Base-by-base conservation (phyloP, 2,797 vertebrate genomes). In the Novumbra hubbsi region DNA sequence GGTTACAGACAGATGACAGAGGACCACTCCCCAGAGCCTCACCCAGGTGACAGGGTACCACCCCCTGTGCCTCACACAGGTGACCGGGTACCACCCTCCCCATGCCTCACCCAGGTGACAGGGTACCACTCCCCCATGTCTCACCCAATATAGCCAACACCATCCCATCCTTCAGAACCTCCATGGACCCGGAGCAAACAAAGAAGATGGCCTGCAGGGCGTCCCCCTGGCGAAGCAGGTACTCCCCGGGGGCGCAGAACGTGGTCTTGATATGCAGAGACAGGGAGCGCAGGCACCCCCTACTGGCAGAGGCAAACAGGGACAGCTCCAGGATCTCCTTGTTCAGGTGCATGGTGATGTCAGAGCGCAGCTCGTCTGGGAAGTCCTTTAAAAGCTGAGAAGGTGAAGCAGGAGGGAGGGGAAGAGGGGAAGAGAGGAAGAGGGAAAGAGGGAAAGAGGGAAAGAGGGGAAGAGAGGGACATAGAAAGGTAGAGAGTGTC, bases 311-410 rank as follows among this genome's bases (percentile, higher is more conserved):
- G 83, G 95, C 95, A 0, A 99, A 99, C 74, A 98, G 92, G 1
- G 97, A 96, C 88, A 99, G 90, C 89, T 98, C 96, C 74, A 99
- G 91, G 89, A 99, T 98, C 90, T 98, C 98, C 92, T 98, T 98
- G 91, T 99, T 99, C 88, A 99, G 93, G 90, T 99, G 95, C 97
- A 98, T 99, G 83, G 96, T 97, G 91, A 99, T 99, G 90, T 99
- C 98, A 5, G 97, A 98, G 70, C 96, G 96, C 82, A 99, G 88
- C 90, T 99, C 98, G 0, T 99, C 98, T 0, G 98, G 98, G 85
- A 99, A 99, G 89, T 98, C 97, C 89, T 96, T 99, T 88, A 99
- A 89, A 81, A 99, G 95, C 98, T 99, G 91, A 55, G 21, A 5
- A 4, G 27, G n/a, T 15, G 41, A 17, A 17, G 55, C 48, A 24